Percentiles rank a stretch among this genome's conserved stretches.
phyloP scores from a whole-genome alignment of 2,113 vertebrate genomes.

The Calyptommatus sinebrachiatus region DNA sequence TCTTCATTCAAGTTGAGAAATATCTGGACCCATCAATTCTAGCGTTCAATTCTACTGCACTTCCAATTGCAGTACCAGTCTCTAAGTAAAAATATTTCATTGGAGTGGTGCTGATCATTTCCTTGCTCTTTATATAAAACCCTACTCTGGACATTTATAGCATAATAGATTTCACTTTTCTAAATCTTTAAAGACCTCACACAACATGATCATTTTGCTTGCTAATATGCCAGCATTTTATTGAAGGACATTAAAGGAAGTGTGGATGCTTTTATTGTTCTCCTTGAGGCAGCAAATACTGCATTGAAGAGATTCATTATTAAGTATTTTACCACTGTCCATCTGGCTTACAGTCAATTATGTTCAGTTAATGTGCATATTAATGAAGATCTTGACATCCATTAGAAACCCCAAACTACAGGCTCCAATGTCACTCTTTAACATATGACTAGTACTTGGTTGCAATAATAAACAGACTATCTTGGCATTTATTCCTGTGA shows the following conservation, averaged over 20 bases:
- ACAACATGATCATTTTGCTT: slow-evolving; percentile 32
- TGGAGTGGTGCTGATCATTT: neutral
- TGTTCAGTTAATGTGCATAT: slow-evolving; percentile 52
- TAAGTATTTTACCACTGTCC: slow-evolving; percentile 48
- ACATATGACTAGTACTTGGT: slow-evolving; percentile 44
- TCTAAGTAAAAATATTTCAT: neutral
- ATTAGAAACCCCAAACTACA: slow-evolving; percentile 56
- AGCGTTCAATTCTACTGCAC: neutral
- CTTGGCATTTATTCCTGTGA: slow-evolving; percentile 34
- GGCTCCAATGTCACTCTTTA: slow-evolving; percentile 49
- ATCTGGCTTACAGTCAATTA: slow-evolving; percentile 63
- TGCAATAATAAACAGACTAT: slow-evolving; percentile 49
- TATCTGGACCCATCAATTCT: neutral
- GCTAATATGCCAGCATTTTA: slow-evolving; percentile 36
- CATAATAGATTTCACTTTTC: slow-evolving; percentile 24
- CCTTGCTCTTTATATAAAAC: slow-evolving; percentile 9
- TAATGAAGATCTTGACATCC: slow-evolving; percentile 59
- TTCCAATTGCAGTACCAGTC: neutral
- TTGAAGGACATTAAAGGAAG: slow-evolving; percentile 44
- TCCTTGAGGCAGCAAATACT: slow-evolving; percentile 47
- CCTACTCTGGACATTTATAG: slow-evolving; percentile 28
- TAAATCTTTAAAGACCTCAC: slow-evolving; percentile 42
- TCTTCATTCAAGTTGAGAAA: neutral
- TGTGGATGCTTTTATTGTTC: slow-evolving; percentile 34
- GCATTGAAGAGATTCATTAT: slow-evolving; percentile 42